Evolutionary conservation across 2,113 vertebrate species (phyloP).

Genomic region (Sinocyclocheilus grahami): DNA sequence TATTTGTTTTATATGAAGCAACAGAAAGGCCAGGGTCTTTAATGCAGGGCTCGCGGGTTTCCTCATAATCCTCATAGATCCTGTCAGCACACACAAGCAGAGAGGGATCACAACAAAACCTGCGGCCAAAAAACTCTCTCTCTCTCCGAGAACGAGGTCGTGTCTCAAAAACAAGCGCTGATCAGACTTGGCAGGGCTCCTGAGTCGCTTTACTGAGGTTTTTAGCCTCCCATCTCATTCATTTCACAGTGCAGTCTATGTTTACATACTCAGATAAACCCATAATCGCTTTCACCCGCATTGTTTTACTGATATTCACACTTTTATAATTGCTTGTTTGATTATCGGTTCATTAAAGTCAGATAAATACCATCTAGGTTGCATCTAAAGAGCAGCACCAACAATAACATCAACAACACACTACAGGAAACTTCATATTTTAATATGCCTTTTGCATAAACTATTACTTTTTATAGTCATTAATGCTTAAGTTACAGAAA

Average conservation of each 20-base stretch:
- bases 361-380: not conserved
- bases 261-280: constrained; percentile 10
- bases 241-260: not conserved
- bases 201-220: constrained; percentile 20
- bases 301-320: not conserved
- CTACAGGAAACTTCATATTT: no score
- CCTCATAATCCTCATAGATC: constrained; percentile 42
- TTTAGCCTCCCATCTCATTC: constrained; percentile 4
- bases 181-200: constrained; percentile 44
- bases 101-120: constrained; percentile 61
- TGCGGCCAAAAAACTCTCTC: constrained; percentile 37
- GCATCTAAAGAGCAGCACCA: not conserved
- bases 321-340: not conserved
- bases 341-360: not conserved
- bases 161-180: not conserved
- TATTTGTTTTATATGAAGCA: constrained; percentile 35
- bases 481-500: not conserved
- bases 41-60: constrained; percentile 8
- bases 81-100: constrained; percentile 58
- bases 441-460: not conserved
- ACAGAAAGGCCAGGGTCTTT: constrained; percentile 9
- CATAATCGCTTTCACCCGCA: not conserved
- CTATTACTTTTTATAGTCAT: not conserved
- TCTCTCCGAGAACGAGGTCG: constrained; percentile 32
- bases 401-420: not conserved